Evolutionary conservation across 2,797 vertebrate genomes (phyloP), one percentile per base, ranked within the genome.

Genomic region (Coccyzus lansbergi): DNA sequence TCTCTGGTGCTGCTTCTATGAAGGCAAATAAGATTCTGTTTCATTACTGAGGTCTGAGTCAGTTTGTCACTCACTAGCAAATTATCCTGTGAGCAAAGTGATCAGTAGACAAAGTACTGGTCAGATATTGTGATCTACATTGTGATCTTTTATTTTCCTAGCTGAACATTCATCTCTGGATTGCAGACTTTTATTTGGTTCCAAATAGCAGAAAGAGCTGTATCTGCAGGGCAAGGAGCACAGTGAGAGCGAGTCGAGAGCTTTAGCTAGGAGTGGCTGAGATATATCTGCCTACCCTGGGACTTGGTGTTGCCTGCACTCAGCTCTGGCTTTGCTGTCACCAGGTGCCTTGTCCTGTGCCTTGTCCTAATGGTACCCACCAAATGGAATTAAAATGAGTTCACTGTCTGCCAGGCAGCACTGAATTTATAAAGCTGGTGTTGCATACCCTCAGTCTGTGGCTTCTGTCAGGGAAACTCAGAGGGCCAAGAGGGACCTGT

Each of bases 61-160:
- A 1, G 2, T 46, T 28, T 28, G 16, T 71, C 7, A 0, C 42
- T 38, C 62, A 11, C 7, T 55, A 34, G 15, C 1, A 6, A 13
- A 12, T 83, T 51, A 11, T 52, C 74, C 34, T 4, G 1, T 10
- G 0, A 52, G 60, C 33, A 5, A 14, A 28, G 52, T 2, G 19
- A 12, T 34, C 26, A 4, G 2, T 0, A 25, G 71, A 17, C 18
- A 22, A 15, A 83, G 15, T 36, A 0, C 36, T 38, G 20, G 11
- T 17, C 3, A 28, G 62, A 1, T 29, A 40, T 10, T 15, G 38
- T 42, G 33, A 9, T 12, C 40, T 2, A 0, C 13, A 19, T 21
- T 4, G 34, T 9, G 46, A 3, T 25, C 4, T 28, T 2, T 9
- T 38, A 17, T 51, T 60, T 78, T 19, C 38, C 36, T 59, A 1